Conservation (phyloP, 1,140 invertebrate species). For the Venustaconcha ellipsiformis region DNA sequence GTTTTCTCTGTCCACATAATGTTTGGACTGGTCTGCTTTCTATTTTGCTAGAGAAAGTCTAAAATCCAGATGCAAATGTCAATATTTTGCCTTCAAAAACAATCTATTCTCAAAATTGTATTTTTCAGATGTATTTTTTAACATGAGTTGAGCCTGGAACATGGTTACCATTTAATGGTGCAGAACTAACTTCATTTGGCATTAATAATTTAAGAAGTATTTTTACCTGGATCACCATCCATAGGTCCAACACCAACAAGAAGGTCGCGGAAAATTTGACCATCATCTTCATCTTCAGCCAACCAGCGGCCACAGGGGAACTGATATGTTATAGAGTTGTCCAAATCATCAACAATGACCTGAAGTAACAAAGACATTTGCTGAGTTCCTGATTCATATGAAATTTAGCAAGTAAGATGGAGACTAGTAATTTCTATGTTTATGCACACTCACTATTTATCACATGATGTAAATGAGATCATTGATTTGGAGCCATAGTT, state of each 20-base stretch:
- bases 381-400: not conserved
- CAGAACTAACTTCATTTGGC: not conserved
- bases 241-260: constrained; percentile 43
- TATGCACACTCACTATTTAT: too few species aligned
- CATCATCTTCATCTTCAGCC: constrained; percentile 66
- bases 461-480: too few species aligned
- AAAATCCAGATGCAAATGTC: too few species aligned
- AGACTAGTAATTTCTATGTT: too few species aligned
- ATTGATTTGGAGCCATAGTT: too few species aligned
- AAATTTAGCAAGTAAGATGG: too few species aligned
- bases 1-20: too few species aligned
- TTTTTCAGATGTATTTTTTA: not conserved
- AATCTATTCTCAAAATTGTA: not conserved
- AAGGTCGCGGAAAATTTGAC: constrained; percentile 62
- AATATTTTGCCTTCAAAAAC: too few species aligned
- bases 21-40: too few species aligned
- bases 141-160: not conserved
- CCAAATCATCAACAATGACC: constrained; percentile 65
- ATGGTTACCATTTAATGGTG: not conserved
- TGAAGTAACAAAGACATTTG: constrained; percentile 25
- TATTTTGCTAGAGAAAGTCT: too few species aligned
- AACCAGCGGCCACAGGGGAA: constrained; percentile 66
- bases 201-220: not conserved
- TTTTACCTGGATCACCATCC: constrained; percentile 51
- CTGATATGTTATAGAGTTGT: constrained; percentile 56